Evolutionary conservation across 2,888 invertebrate genomes (phyloP), one percentile per base, ranked within the genome.

Genomic region (Blastobasis adustella): DNA sequence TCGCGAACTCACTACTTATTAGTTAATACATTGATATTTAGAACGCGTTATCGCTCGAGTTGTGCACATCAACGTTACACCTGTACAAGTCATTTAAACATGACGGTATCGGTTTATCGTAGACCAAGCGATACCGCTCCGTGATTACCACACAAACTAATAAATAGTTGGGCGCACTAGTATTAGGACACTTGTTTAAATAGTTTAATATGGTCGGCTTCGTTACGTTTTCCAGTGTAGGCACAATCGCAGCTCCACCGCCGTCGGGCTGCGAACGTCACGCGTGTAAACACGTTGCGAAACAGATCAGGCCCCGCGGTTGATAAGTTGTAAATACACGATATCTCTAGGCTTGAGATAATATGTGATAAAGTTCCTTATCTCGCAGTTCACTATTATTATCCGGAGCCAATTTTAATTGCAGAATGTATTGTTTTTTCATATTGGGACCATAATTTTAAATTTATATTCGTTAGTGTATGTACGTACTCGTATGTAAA

Each of bases 61-160:
- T 60, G 63, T 68, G 59, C 67, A 59, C 65, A 23, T 23, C 23
- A 64, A 66, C 71, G 69, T 65, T 69, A 74, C 82, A 83, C 79
- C 76, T 81, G 82, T 75, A 72, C 73, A 82, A 79, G 82, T 75
- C 66, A 62, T 73, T 73, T 74, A 69, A 72, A 69, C 70, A 69
- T 69, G 63, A 64, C 71, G 77, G 79, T 78, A 75, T 73, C 66
- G 69, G 67, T 66, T 73, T 76, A 76, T 76, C 74, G 69, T 59
- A 59, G 52, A 60, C 1, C 23, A 64, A 60, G 61, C 58, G 66
- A 62, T 58, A 62, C 54, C 58, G 49, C 58, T 57, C 60, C 67
- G 59, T 65, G 64, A 55, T 60, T 53, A 59, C 55, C 58, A 50
- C 53, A 54, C 54, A 54, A 59, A 61, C 53, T 58, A 59, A 58